Conservation (phyloP, 1,140 invertebrate species). For the Atta texana region DNA sequence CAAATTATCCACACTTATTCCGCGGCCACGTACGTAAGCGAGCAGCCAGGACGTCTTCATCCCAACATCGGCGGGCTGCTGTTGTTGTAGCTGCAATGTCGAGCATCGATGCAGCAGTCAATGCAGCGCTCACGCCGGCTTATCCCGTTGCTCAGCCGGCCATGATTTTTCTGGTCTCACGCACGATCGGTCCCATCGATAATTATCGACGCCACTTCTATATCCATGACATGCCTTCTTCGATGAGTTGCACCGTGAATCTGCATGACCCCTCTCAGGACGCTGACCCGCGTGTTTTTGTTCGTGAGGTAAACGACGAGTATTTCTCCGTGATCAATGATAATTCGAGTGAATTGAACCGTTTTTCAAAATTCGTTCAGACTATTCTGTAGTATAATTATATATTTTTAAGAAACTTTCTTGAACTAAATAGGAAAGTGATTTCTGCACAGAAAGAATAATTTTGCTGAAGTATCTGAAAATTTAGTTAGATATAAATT, state of each 20-base stretch:
- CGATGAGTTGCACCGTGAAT: conserved; percentile 35
- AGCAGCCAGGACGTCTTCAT: conserved; percentile 77
- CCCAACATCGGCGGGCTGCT: conserved; percentile 65
- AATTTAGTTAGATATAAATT: too few relatives aligned
- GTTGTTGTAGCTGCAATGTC: neutral
- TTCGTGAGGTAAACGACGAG: neutral
- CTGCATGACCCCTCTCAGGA: conserved; percentile 31
- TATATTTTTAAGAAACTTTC: neutral
- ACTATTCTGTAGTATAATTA: neutral
- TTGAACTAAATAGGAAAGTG: too few relatives aligned
- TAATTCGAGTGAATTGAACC: neutral
- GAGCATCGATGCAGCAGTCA: neutral
- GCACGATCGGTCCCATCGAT: conserved; percentile 71
- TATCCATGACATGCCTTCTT: conserved; percentile 1
- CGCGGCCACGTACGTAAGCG: conserved; percentile 60
- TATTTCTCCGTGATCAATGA: neutral
- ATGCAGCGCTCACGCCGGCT: conserved; percentile 33
- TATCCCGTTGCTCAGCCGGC: conserved; percentile 72
- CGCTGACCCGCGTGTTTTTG: conserved; percentile 54
- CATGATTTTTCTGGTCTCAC: conserved; percentile 68
- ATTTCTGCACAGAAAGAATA: too few relatives aligned
- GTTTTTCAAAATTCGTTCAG: neutral
- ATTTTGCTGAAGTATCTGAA: too few relatives aligned
- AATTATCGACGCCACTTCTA: conserved; percentile 69
- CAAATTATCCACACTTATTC: conserved; percentile 80